These are phyloP conservation scores for Latrodectus elegans DNA, from an alignment of 2,888 invertebrate species.

Conservation along the genomic window DNA sequence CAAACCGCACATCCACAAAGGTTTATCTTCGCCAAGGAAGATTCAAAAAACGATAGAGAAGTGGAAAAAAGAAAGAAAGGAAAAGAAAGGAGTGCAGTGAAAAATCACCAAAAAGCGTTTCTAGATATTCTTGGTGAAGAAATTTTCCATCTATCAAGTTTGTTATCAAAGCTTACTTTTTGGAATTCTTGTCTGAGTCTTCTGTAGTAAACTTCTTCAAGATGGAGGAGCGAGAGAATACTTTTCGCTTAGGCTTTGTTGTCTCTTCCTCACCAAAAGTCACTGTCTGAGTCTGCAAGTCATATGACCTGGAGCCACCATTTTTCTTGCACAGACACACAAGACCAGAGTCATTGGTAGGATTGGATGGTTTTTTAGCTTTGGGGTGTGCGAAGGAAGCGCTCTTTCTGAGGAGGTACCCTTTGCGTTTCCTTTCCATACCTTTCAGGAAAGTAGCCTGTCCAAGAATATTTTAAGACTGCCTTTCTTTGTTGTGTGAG, in stretches of 20 bases:
- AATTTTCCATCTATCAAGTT: neutral
- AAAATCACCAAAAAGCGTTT: neutral
- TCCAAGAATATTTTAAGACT: neutral
- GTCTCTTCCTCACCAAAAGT: slow-evolving; percentile 50
- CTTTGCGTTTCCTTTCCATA: slow-evolving; percentile 59
- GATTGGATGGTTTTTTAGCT: neutral
- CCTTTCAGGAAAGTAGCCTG: neutral
- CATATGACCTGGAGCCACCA: slow-evolving; percentile 34
- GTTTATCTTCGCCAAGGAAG: too few species aligned
- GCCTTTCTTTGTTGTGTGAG: too few species aligned
- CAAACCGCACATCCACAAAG: too few species aligned
- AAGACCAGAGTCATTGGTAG: neutral
- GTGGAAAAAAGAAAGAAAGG: too few species aligned
- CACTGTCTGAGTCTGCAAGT: slow-evolving; percentile 60
- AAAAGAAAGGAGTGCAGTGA: too few species aligned
- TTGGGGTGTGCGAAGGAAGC: slow-evolving; percentile 4
- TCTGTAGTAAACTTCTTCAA: slow-evolving; percentile 21
- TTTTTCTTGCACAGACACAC: slow-evolving; percentile 29
- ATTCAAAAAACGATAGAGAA: too few species aligned
- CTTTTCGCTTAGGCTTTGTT: slow-evolving; percentile 7
- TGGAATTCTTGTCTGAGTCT: neutral
- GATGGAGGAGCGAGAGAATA: slow-evolving; percentile 5
- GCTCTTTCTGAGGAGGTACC: slow-evolving; percentile 54
- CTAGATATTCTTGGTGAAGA: neutral
- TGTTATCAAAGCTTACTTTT: slow-evolving; percentile 13